Evolutionary conservation across 1,140 invertebrate species (phyloP).

Genomic region (Battus philenor): DNA sequence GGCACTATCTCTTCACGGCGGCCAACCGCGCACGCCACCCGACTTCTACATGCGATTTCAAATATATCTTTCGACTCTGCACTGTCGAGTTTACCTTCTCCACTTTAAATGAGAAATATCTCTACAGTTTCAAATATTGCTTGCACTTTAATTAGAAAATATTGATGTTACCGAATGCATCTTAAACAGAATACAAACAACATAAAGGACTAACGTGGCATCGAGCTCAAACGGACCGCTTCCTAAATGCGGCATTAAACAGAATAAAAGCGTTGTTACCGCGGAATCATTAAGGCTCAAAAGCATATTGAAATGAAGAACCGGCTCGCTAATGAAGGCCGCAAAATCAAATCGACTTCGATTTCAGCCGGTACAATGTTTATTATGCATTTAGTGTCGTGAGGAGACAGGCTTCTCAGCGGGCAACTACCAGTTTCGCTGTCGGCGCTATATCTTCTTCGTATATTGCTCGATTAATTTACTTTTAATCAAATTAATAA

Average conservation of each 20-base stretch:
- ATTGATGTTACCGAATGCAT: constrained; percentile 31
- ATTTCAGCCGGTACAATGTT: constrained; percentile 60
- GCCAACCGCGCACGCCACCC: constrained; percentile 46
- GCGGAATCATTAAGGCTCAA: constrained; percentile 66
- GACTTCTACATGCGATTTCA: constrained; percentile 24
- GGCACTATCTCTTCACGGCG: constrained; percentile 55
- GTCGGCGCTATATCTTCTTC: constrained; percentile 1
- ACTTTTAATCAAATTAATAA: constrained; percentile 16
- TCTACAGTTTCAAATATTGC: constrained; percentile 15
- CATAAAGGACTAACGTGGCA: constrained; percentile 36
- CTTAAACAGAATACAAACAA: constrained; percentile 40
- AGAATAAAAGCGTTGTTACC: constrained; percentile 64
- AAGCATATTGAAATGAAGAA: constrained; percentile 67
- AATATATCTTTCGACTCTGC: constrained; percentile 4
- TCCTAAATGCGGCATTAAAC: constrained; percentile 64
- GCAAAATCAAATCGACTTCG: constrained; percentile 69
- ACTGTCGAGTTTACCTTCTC: constrained; percentile 15
- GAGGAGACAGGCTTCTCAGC: constrained; percentile 33
- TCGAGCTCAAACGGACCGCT: constrained; percentile 60
- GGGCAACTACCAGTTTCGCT: constrained; percentile 14
- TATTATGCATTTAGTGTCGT: constrained; percentile 55
- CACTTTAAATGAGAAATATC: background rate
- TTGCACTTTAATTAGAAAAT: constrained; percentile 45
- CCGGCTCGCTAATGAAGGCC: constrained; percentile 67
- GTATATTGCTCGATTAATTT: constrained; percentile 9